Base-by-base conservation (phyloP, 1,140 invertebrate species). In the Zaprionus ghesquierei region DNA sequence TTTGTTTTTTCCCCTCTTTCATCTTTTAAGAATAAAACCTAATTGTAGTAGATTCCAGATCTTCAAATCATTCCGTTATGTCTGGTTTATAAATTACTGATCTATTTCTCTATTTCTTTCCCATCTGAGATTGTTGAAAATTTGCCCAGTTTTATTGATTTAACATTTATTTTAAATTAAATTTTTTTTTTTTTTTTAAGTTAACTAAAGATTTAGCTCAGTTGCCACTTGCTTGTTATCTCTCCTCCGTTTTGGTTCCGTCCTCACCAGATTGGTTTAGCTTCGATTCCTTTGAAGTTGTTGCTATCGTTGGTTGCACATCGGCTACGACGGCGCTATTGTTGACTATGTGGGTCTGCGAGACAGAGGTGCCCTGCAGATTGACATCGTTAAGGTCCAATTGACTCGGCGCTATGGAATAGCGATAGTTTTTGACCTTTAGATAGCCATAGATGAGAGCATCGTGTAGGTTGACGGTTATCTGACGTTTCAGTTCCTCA, bases 401-500 rank as follows among this genome's bases (percentile, higher is more conserved):
- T 13, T 53, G 63, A 54, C 20, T 72, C 0, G 27, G 22, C 0
- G 64, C 71, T 18, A 79, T 73, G 4, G 82, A 89, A 3, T 87
- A 87, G 5, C 84, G 84, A 38, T 51, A 70, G 49, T 87, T 61
- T 18, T 56, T 72, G 0, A 87, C 50, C 12, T 69, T 65, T 23
- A 87, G 27, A 25, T 87, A 82, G 4, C 82, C 82, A 23, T 69
- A 79, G 64, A 87, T 82, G 2, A 87, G 51, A 46, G 82, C 82
- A 29, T 87, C 82, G 6, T 87, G 53, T 2, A 87, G 65, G 38
- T 75, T 68, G 0, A 87, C 82, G 0, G 79, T 87, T 2, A 87
- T 71, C 53, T 87, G 82, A 2, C 82, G 82, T 31, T 77, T 87
- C 2, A 87, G 49, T 63, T 87, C 82, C 79, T 87, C 82, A 25